phyloP scores from a whole-genome alignment of 1,140 invertebrate genomes.

The Orussus abietinus region DNA sequence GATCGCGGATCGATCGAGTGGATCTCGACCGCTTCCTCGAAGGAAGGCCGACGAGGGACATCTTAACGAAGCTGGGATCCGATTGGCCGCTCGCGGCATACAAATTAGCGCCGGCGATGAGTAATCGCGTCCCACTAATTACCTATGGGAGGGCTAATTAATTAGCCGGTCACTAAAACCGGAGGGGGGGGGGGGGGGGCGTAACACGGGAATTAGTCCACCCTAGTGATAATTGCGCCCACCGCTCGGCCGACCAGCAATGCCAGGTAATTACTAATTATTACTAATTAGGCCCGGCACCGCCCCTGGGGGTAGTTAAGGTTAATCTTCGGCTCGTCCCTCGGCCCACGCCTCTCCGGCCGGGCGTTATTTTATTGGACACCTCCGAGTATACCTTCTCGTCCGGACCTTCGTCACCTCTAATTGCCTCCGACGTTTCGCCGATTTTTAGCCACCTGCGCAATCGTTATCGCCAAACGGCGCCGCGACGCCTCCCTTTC shows the following conservation, averaged over 20 bases:
- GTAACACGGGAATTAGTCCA: not conserved
- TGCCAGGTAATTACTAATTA: constrained; percentile 37
- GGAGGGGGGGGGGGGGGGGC: not conserved
- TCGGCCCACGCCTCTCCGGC: constrained; percentile 14
- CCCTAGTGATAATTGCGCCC: constrained; percentile 31
- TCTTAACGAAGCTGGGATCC: not conserved
- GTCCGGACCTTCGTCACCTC: too few species aligned
- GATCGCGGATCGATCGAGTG: too few species aligned
- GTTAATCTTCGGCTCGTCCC: too few species aligned
- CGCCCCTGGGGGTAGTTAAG: constrained; percentile 26
- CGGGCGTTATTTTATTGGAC: too few species aligned
- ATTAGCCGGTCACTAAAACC: constrained; percentile 15
- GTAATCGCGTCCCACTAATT: constrained; percentile 19
- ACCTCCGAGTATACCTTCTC: too few species aligned
- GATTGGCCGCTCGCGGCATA: constrained; percentile 2
- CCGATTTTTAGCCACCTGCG: too few species aligned
- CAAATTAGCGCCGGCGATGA: constrained; percentile 25
- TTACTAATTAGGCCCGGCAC: constrained; percentile 39
- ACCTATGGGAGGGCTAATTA: constrained; percentile 7
- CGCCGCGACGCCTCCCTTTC: too few species aligned
- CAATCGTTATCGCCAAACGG: too few species aligned
- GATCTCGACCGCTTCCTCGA: too few species aligned
- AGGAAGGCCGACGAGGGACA: too few species aligned
- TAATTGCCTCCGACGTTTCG: too few species aligned
- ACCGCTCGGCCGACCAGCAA: constrained; percentile 21